These are phyloP conservation scores for Passer domesticus DNA, from an alignment of 2,113 vertebrate genomes.

Conservation along the genomic window DNA sequence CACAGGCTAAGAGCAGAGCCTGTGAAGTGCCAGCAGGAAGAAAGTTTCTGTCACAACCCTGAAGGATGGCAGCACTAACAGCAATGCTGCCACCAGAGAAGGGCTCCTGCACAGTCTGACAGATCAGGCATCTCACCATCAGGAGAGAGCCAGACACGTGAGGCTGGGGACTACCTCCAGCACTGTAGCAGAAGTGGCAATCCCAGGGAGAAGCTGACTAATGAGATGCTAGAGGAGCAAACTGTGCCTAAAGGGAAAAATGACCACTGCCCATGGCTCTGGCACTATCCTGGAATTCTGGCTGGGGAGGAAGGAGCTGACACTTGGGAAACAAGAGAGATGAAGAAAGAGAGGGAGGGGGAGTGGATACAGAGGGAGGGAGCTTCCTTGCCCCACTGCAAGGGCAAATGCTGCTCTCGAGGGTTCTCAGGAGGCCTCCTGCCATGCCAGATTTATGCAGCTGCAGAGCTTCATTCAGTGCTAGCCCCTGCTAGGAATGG, in stretches of 20 bases:
- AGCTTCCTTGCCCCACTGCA: background rate
- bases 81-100: background rate
- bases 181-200: background rate
- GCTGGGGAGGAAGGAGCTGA: background rate
- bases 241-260: background rate
- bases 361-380: background rate
- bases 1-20: background rate
- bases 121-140: background rate
- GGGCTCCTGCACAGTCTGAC: background rate
- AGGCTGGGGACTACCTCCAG: background rate
- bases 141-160: background rate
- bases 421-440: background rate
- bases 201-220: background rate
- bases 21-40: background rate
- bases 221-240: background rate
- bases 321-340: background rate
- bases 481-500: background rate
- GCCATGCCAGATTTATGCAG: background rate
- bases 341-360: background rate
- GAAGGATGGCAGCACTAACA: background rate
- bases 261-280: rapidly evolving
- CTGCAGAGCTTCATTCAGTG: background rate
- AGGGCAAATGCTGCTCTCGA: background rate
- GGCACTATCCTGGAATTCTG: background rate
- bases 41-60: background rate